Evolutionary conservation across 2,888 invertebrate genomes (phyloP).

Genomic region (Pseudanteris insignis): DNA sequence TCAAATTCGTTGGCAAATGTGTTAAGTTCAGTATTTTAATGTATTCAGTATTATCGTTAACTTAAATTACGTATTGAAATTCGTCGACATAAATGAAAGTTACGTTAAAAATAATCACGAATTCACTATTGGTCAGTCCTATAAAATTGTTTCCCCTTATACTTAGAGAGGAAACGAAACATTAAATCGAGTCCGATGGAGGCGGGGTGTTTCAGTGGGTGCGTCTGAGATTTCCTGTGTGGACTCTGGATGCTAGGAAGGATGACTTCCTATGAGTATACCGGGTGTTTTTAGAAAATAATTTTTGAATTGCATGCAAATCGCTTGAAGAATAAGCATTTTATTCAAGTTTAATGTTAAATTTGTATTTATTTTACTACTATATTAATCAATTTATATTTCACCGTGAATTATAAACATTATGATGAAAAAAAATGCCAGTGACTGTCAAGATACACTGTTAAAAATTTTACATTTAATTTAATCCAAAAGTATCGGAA

Average conservation of each 20-base stretch:
- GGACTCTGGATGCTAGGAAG: conserved; percentile 57
- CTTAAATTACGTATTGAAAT: too few species aligned
- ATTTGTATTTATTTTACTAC: too few species aligned
- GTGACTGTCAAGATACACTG: too few species aligned
- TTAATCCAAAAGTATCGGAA: too few species aligned
- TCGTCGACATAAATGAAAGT: conserved; percentile 12
- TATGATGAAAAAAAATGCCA: too few species aligned
- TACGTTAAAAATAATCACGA: conserved; percentile 17
- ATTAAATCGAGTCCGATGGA: conserved; percentile 63
- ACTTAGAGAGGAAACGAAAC: conserved; percentile 62
- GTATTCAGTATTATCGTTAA: too few species aligned
- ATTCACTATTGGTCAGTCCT: conserved; percentile 47
- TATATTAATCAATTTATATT: too few species aligned
- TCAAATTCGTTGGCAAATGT: too few species aligned
- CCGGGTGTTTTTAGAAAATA: conserved; percentile 29
- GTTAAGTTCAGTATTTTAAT: too few species aligned
- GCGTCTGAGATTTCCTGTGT: conserved; percentile 65
- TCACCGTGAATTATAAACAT: background rate
- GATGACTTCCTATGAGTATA: conserved; percentile 54
- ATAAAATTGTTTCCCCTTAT: conserved; percentile 62
- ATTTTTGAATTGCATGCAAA: too few species aligned
- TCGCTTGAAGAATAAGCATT: background rate
- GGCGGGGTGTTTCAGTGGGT: conserved; percentile 65
- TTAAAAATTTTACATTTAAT: too few species aligned
- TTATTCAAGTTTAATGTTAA: too few species aligned